Base-by-base conservation (phyloP, 2,797 vertebrate genomes). In the Buceros bicornis region DNA sequence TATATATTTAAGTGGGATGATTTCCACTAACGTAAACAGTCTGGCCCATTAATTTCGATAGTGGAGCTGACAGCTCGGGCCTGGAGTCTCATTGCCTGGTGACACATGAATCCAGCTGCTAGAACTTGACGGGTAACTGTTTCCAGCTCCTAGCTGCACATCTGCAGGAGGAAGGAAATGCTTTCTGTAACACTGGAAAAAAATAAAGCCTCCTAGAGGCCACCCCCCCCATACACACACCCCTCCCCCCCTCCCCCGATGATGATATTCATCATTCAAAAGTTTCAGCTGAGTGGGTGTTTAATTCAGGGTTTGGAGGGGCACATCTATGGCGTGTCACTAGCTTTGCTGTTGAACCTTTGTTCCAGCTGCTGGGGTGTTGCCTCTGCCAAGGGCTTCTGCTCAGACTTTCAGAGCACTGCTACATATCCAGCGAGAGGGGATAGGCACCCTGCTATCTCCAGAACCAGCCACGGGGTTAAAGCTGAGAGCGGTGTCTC, bases 101-200 rank as follows among this genome's bases (percentile, higher is more conserved):
- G 90, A 96, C 94, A 97, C 96, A 87, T 5, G 65, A 95, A 56
- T 56, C 47, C 96, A 96, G 95, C 95, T 97, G 96, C 96, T 89
- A 78, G 5, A 80, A 69, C 81, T 87, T 73, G 93, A 89, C 1
- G 29, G 94, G 90, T 91, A 97, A 89, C 94, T 85, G 77, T 92
- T 97, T 95, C 96, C 96, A 97, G 93, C 10, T 6, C 90, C 61
- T 57, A 29, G 86, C 86, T 94, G 96, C 94, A 95, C 96, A 97
- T 97, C 96, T 97, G 96, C 94, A 92, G 83, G 48, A 97, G 96
- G 96, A 97, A 97, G 96, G 96, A 96, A 97, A 97, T 95, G 91
- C 91, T 96, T 96, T 96, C 90, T 91, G 77, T 17, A 89, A 67
- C 0, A 1, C 86, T 96, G 96, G 96, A 95, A 95, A 95, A 95